Percentiles rank a stretch among this genome's conserved stretches.
phyloP scores from a whole-genome alignment of 92 coral and sea anemone species.

The Isaurus tuberculatus region DNA sequence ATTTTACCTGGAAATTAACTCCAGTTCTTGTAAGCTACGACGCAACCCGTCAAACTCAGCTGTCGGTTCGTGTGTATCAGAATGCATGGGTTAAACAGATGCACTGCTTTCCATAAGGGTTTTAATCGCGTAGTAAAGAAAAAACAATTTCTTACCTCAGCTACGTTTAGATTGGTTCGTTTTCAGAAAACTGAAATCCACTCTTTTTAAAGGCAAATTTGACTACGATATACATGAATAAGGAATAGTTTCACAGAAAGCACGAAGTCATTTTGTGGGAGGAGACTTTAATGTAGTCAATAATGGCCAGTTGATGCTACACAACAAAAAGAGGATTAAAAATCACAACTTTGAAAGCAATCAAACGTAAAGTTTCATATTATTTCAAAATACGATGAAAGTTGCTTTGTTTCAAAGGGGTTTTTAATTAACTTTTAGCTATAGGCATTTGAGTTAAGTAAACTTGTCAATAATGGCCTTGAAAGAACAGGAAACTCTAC shows the following conservation, averaged over 20 bases:
- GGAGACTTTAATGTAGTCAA: slow-evolving; percentile 1
- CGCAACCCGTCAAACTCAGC: too few relatives aligned
- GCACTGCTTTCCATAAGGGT: too few relatives aligned
- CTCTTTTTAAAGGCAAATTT: neutral
- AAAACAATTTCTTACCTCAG: too few relatives aligned
- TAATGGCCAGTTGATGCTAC: slow-evolving; percentile 26
- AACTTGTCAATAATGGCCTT: slow-evolving; percentile 21
- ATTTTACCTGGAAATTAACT: too few relatives aligned
- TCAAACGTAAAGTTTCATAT: slow-evolving; percentile 31
- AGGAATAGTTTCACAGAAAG: neutral
- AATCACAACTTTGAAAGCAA: slow-evolving; percentile 19
- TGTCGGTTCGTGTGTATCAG: too few relatives aligned
- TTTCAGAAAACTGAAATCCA: neutral
- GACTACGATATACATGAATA: neutral
- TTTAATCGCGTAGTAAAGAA: too few relatives aligned
- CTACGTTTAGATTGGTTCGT: too few relatives aligned
- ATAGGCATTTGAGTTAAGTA: neutral
- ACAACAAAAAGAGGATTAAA: slow-evolving; percentile 20
- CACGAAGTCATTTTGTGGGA: slow-evolving; percentile 4
- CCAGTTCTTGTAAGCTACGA: too few relatives aligned
- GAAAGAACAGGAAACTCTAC: slow-evolving; percentile 26
- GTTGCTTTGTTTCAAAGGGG: slow-evolving; percentile 12
- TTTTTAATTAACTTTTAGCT: slow-evolving; percentile 30
- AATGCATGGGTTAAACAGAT: too few relatives aligned
- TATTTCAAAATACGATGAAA: slow-evolving; percentile 21